Evolutionary conservation across 2,797 vertebrate genomes (phyloP), one percentile per base, ranked within the genome.

Genomic region (Dallia pectoralis): DNA sequence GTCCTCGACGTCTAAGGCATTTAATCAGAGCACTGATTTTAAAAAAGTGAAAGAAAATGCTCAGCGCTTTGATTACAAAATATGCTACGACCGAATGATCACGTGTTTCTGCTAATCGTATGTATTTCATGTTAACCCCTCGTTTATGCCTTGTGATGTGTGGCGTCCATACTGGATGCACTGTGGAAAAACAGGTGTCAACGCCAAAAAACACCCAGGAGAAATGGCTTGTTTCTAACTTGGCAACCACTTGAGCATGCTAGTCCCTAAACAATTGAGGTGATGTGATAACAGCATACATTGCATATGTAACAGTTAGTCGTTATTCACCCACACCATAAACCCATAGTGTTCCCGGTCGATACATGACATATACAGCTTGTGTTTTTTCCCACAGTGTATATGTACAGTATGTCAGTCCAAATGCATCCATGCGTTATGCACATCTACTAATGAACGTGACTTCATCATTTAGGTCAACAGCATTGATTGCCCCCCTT

Each of bases 401-500:
- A 73, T 77, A 70, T 66, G 74, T 29, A 53, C 69, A 70, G 36
- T 72, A 44, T 75, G 70, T 73, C 53, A 64, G 18, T 49, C 49
- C 72, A 76, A 59, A 76, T 73, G 72, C 63, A 61, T 72, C 61
- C 48, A 61, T 40, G 22, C 68, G 53, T 73, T 30, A 63, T 61
- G 72, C 69, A 65, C 72, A 73, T 27, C 47, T 59, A 56, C 22
- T 81, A 77, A 80, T 84, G 76, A 83, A 84, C 77, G 82, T 85
- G 71, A 76, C 18, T 74, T 85, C 81, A 81, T 82, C 77, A 83
- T 89, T 89, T 87, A 83, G 81, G 81, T 82, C 81, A 79, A 77
- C 85, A 87, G 87, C 72, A 90, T 88, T 91, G 89, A 88, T 84
- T 90, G 90, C 85, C 87, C 84, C 74, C 79, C 81, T 78, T 84